Conservation (phyloP, 2,797 vertebrate genomes). For the Salarias fasciatus region DNA sequence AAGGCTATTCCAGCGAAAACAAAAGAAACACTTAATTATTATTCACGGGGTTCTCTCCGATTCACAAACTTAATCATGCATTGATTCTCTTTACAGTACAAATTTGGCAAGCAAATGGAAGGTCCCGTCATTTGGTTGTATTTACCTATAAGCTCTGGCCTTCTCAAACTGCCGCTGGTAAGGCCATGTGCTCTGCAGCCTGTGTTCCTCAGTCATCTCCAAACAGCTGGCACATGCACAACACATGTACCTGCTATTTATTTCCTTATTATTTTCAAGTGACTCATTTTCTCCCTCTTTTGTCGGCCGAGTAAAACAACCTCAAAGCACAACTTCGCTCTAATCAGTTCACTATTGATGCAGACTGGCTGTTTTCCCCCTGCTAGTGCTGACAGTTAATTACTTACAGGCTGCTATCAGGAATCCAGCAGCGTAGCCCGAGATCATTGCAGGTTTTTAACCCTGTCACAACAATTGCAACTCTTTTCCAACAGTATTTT, state of each 20-base stretch:
- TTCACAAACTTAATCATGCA: constrained; percentile 7
- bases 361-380: constrained; percentile 8
- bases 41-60: constrained; percentile 20
- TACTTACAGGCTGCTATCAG: constrained; percentile 49
- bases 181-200: not conserved
- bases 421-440: constrained; percentile 46
- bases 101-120: constrained; percentile 58
- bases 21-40: constrained; percentile 28
- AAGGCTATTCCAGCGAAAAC: constrained; percentile 21
- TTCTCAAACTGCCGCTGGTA: constrained; percentile 18
- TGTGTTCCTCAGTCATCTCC: not conserved
- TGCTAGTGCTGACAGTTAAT: constrained; percentile 39
- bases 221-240: not conserved
- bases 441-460: too few relatives aligned
- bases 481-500: too few relatives aligned
- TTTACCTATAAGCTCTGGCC: constrained; percentile 44
- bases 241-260: not conserved
- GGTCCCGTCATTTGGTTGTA: constrained; percentile 55
- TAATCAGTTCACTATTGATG: constrained; percentile 13
- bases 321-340: not conserved
- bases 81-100: constrained; percentile 1
- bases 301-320: not conserved
- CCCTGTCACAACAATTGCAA: too few relatives aligned
- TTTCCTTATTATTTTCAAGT: not conserved
- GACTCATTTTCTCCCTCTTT: not conserved